Evolutionary conservation across 2,113 vertebrate species (phyloP).

Genomic region (Leptosomus discolor): DNA sequence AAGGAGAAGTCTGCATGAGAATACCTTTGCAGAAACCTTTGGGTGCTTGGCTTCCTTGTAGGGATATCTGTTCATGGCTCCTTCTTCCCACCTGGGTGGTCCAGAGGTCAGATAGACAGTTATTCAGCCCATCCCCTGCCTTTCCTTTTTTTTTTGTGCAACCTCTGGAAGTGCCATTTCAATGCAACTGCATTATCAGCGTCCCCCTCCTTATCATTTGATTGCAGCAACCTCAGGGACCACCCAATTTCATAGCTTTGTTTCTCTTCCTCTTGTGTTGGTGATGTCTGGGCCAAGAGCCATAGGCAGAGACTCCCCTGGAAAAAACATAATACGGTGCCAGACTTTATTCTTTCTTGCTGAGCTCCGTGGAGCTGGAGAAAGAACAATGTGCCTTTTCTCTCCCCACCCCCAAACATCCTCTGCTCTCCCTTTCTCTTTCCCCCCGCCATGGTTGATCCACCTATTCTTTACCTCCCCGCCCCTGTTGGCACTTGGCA

Average conservation of each 20-base stretch:
- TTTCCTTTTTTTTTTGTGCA: background rate
- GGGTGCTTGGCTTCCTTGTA: background rate
- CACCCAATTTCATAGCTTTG: constrained; percentile 40
- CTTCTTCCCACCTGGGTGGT: background rate
- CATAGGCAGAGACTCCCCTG: constrained; percentile 3
- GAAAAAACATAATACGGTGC: constrained; percentile 32
- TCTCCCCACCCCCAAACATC: constrained; percentile 10
- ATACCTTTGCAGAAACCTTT: background rate
- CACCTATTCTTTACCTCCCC: constrained; percentile 22
- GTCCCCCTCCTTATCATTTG: constrained; percentile 7
- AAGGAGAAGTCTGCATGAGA: background rate
- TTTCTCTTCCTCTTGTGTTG: constrained; percentile 42
- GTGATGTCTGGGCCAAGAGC: constrained; percentile 32
- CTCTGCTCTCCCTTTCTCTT: constrained; percentile 6
- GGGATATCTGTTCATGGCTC: background rate
- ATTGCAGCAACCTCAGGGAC: constrained; percentile 15
- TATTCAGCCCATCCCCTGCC: background rate
- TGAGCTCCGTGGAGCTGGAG: background rate
- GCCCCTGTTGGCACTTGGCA: background rate
- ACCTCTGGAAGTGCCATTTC: background rate
- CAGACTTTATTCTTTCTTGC: constrained; percentile 48
- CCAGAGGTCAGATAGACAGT: background rate
- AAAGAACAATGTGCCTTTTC: constrained; percentile 49
- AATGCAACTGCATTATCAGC: background rate
- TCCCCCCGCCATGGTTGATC: background rate